Base-by-base conservation (phyloP, 1,140 invertebrate species). In the Daktulosphaira vitifoliae region DNA sequence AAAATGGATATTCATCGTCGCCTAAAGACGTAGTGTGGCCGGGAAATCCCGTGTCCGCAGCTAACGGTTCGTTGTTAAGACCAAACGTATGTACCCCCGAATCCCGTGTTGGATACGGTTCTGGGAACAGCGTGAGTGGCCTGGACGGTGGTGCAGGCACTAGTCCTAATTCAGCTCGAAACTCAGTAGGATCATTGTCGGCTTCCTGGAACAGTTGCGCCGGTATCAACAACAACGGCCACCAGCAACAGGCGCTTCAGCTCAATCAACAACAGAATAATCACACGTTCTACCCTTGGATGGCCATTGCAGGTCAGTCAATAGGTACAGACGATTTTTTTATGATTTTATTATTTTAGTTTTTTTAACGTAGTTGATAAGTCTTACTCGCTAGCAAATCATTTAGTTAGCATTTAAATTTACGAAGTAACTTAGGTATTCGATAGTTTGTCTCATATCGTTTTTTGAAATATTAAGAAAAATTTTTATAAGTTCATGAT, bases 211-310 rank as follows among this genome's bases (percentile, higher is more conserved):
- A 89, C 78, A 86, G 86, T 74, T 91, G 88, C 78, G 83, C 83
- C 67, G 39, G 39, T 4, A 78, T 89, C 70, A 86, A 84, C 74
- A 81, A 87, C 54, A 81, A 86, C 67, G 81, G 87, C 48, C 80
- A 81, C 69, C 86, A 88, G 76, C 83, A 86, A 71, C 69, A 75
- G 49, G 84, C 84, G 53, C 84, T 88, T 46, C 89, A 89, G 76
- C 84, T 89, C 70, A 88, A 90, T 74, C 89, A 91, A 79, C 89
- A 91, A 79, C 83, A 86, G 76, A 83, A 83, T 74, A 75, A 77
- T 72, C 90, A 93, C 81, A 93, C 90, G 73, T 94, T 95, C 80
- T 95, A 95, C 80, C 92, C 92, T 68, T 94, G 92, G 92, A 95
- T 95, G 92, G 91, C 91, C 79, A 94, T 95, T 82, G 91, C 92